Conservation (phyloP, 2,113 vertebrate species). For the Pachyramphus minor region DNA sequence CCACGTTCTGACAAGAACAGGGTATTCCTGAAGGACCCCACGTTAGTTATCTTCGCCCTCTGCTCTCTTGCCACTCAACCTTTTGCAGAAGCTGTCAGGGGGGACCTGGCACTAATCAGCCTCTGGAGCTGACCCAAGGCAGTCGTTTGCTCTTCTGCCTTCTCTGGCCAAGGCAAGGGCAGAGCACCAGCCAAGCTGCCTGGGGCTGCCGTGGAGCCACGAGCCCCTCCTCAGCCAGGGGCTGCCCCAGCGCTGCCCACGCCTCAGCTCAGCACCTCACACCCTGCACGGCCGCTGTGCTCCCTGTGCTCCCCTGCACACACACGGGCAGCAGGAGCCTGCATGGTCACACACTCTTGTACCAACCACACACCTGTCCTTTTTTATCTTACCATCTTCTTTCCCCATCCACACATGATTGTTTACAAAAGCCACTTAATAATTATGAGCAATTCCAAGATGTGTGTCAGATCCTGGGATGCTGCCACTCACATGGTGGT, state of each 20-base stretch:
- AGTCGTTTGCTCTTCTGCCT: not conserved
- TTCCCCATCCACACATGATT: not conserved
- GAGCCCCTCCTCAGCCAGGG: not conserved
- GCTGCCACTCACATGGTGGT: not conserved
- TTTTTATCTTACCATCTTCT: not conserved
- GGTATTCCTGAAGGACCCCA: not conserved
- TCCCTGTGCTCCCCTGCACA: not conserved
- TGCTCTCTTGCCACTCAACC: not conserved
- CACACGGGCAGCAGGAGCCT: not conserved
- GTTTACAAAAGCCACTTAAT: not conserved
- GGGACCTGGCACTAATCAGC: not conserved
- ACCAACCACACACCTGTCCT: not conserved
- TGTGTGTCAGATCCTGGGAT: conserved; percentile 12
- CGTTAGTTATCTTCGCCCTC: not conserved
- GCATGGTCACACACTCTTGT: not conserved
- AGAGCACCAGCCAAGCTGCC: not conserved
- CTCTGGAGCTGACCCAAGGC: not conserved
- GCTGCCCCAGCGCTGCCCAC: too few relatives aligned
- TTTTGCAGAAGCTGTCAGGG: not conserved
- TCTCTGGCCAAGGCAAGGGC: not conserved
- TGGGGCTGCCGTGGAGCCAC: not conserved
- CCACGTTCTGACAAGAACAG: not conserved
- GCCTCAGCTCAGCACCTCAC: too few relatives aligned
- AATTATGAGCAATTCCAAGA: not conserved
- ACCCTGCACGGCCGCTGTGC: not conserved